Evolutionary conservation across 2,888 invertebrate genomes (phyloP).

Genomic region (Lampropteryx suffumata): DNA sequence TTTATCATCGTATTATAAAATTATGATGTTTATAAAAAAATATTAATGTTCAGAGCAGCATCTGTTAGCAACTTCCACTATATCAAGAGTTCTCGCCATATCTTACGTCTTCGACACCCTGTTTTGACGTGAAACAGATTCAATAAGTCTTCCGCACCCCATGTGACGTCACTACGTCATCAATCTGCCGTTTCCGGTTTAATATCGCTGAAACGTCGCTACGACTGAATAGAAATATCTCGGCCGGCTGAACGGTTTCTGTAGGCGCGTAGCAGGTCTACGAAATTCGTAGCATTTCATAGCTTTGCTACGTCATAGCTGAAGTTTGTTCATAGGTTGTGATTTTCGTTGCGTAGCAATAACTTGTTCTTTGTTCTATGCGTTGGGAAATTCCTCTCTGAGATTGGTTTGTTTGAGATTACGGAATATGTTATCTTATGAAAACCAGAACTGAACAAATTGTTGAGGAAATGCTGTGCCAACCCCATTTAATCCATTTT

Average conservation of each 20-base stretch:
- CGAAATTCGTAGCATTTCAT: neutral
- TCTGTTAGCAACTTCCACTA: neutral
- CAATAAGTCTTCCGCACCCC: constrained; percentile 5
- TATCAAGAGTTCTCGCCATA: constrained; percentile 5
- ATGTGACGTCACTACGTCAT: constrained; percentile 4
- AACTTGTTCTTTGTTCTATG: neutral
- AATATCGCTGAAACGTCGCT: constrained; percentile 6
- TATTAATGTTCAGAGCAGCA: no score
- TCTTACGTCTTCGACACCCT: neutral
- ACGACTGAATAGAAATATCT: neutral
- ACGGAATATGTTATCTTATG: neutral
- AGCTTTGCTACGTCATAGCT: neutral
- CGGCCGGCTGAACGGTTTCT: no score
- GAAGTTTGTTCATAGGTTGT: no score
- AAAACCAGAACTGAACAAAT: no score
- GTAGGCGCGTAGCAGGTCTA: neutral
- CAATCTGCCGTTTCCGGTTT: constrained; percentile 3
- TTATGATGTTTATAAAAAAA: no score
- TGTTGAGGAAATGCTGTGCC: no score
- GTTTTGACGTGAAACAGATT: constrained; percentile 5
- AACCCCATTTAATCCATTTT: no score
- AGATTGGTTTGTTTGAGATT: no score
- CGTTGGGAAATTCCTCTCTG: no score
- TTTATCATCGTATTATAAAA: no score
- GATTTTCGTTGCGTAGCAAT: neutral